These are phyloP conservation scores for Cerastoderma edule DNA, from an alignment of 2,888 invertebrate species.

Conservation along the genomic window DNA sequence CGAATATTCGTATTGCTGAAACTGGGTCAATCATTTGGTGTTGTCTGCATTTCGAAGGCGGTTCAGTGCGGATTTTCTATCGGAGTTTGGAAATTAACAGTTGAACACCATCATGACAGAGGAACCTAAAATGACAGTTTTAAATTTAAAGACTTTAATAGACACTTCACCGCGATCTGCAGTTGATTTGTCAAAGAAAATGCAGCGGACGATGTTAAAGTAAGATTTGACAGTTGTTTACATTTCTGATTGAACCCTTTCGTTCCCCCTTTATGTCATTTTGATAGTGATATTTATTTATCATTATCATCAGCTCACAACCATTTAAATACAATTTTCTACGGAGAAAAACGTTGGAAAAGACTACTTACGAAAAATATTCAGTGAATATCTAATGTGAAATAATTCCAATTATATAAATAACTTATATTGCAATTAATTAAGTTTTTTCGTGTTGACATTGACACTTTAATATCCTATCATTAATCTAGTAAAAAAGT, in stretches of 20 bases:
- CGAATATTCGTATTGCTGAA: constrained; percentile 18
- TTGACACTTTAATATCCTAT: too few relatives aligned
- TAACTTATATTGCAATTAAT: too few relatives aligned
- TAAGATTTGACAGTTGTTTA: constrained; percentile 36
- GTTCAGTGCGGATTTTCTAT: neutral
- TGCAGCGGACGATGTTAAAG: constrained; percentile 70
- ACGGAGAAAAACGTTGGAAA: too few relatives aligned
- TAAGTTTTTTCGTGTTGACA: too few relatives aligned
- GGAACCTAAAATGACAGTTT: constrained; percentile 30
- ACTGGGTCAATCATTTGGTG: constrained; percentile 13
- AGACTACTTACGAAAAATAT: too few relatives aligned
- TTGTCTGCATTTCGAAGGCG: constrained; percentile 12
- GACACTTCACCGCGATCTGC: constrained; percentile 50
- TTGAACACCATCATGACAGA: constrained; percentile 7
- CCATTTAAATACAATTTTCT: too few relatives aligned
- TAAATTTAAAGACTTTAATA: constrained; percentile 34
- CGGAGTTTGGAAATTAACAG: neutral
- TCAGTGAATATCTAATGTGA: too few relatives aligned
- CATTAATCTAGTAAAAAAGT: too few relatives aligned
- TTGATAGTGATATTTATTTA: neutral
- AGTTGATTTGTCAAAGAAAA: constrained; percentile 63
- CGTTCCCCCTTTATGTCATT: neutral
- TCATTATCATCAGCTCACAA: too few relatives aligned
- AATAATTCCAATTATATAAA: too few relatives aligned
- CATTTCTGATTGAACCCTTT: constrained; percentile 8